phyloP scores from a whole-genome alignment of 2,113 vertebrate species.

The Archilochus colubris region DNA sequence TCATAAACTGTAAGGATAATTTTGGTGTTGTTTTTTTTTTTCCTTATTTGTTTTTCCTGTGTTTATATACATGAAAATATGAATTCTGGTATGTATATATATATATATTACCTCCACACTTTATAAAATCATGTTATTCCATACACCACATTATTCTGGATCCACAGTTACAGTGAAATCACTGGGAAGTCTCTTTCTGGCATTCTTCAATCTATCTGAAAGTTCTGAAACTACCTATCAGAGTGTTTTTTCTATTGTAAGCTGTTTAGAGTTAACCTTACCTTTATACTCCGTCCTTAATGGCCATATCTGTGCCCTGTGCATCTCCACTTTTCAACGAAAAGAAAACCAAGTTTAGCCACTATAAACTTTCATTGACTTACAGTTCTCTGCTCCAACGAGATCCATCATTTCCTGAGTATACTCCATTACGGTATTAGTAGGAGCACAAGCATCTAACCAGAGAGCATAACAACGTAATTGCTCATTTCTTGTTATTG shows the following conservation, averaged over 20 bases:
- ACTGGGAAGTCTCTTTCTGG: background rate
- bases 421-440: background rate
- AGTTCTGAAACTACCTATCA: background rate
- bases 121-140: background rate
- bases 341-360: background rate
- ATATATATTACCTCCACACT: background rate
- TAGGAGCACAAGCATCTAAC: background rate
- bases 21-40: background rate
- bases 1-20: background rate
- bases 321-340: background rate
- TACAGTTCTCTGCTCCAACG: background rate
- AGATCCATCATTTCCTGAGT: conserved; percentile 11
- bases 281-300: background rate
- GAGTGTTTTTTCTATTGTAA: rapidly evolving
- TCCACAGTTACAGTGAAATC: background rate
- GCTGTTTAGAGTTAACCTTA: background rate
- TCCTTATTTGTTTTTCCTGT: background rate
- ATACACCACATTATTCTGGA: background rate
- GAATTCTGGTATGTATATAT: background rate
- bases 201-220: background rate
- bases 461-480: background rate
- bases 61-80: background rate
- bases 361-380: background rate
- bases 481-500: background rate
- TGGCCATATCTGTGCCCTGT: rapidly evolving